phyloP scores from a whole-genome alignment of 2,888 invertebrate species.

The Lochmaea capreae region DNA sequence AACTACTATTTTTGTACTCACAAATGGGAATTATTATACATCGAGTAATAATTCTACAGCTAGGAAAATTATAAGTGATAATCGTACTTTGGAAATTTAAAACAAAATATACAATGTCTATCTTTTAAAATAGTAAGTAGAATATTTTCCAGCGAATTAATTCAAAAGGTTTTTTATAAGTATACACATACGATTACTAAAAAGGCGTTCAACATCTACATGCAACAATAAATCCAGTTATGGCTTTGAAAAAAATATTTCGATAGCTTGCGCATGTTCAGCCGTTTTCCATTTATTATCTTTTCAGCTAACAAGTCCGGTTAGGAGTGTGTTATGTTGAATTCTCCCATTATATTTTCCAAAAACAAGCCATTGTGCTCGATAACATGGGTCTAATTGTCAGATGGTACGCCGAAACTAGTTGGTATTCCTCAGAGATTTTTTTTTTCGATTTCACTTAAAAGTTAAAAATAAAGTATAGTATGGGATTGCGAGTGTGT shows the following conservation, averaged over 20 bases:
- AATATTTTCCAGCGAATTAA: not conserved
- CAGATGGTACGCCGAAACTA: constrained; percentile 43
- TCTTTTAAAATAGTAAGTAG: no score
- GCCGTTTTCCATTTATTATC: constrained; percentile 33
- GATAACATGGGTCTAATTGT: constrained; percentile 49
- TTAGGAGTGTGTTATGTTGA: constrained; percentile 37
- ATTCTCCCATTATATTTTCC: constrained; percentile 46
- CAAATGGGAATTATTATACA: no score
- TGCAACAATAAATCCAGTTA: constrained; percentile 20
- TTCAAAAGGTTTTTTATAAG: not conserved
- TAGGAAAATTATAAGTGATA: no score
- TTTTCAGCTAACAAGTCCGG: constrained; percentile 37
- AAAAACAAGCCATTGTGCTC: constrained; percentile 48
- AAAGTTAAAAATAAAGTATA: not conserved
- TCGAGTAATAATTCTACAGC: no score
- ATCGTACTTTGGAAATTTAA: no score
- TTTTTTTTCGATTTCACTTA: constrained; percentile 13
- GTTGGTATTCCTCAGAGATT: constrained; percentile 40
- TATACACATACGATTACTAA: not conserved
- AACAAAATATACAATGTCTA: no score
- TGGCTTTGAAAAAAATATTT: constrained; percentile 18
- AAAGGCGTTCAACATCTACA: not conserved
- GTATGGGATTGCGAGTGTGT: not conserved
- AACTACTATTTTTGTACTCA: no score
- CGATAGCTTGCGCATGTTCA: constrained; percentile 14